These are phyloP conservation scores for Lasioglossum zephyrum DNA, from an alignment of 2,888 invertebrate species.

Conservation along the genomic window DNA sequence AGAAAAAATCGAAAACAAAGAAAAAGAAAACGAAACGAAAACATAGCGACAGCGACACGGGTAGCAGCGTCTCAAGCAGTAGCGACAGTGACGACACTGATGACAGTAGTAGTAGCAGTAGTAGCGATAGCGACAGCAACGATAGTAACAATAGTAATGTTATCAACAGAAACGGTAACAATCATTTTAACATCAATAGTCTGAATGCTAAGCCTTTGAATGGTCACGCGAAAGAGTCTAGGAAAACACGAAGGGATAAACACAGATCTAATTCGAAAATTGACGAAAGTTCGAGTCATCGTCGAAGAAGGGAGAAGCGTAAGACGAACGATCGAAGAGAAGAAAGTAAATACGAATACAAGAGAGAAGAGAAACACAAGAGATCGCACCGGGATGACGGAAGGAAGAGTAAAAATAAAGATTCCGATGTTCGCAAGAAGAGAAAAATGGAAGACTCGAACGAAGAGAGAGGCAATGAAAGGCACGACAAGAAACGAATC, in stretches of 20 bases:
- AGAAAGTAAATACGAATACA: conserved; percentile 17
- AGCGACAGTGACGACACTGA: conserved; percentile 7
- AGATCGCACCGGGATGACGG: not conserved
- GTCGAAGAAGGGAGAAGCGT: conserved; percentile 63
- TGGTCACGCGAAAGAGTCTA: not conserved
- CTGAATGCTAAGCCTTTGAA: conserved; percentile 54
- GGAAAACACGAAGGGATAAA: conserved; percentile 65
- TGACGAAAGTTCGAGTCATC: not conserved
- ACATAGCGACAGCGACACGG: conserved; percentile 29
- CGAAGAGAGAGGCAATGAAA: conserved; percentile 40
- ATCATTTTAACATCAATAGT: conserved; percentile 20
- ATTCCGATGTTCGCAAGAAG: conserved; percentile 48
- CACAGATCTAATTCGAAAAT: conserved; percentile 16
- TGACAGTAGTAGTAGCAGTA: not conserved
- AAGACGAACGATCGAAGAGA: conserved; percentile 16
- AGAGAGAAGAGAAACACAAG: conserved; percentile 29
- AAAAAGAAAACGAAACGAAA: conserved; percentile 56
- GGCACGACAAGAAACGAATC: conserved; percentile 48
- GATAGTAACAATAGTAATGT: conserved; percentile 18
- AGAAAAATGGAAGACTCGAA: conserved; percentile 54
- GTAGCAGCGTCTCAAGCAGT: conserved; percentile 15
- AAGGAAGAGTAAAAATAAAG: conserved; percentile 47
- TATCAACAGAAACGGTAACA: conserved; percentile 36
- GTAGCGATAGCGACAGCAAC: not conserved
- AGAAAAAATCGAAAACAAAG: conserved; percentile 65